Evolutionary conservation across 2,797 vertebrate species (phyloP), one percentile per base, ranked within the genome.

Genomic region (Sebastes nivosus): DNA sequence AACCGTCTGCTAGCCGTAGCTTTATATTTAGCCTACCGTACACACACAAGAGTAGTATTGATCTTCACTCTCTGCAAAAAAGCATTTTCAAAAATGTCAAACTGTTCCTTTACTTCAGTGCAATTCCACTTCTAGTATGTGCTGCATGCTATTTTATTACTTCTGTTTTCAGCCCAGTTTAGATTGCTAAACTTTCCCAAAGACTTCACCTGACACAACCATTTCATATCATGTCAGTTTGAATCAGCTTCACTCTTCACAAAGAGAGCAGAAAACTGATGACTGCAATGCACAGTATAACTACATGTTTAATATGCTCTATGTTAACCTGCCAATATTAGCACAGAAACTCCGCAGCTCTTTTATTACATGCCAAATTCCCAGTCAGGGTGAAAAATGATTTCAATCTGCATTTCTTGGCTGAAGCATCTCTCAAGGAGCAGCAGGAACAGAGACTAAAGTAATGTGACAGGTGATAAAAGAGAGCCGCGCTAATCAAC

Each of bases 401-500:
- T 65, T 86, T 77, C 77, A 86, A 86, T 89, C 77, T 76, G 55
- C 60, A 54, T 77, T 79, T 87, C 80, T 69, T 72, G 86, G 80
- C 76, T 69, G 63, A 36, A 36, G 72, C 69, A 30, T 66, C 74
- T 85, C 72, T 72, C 38, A 63, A 66, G 58, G 22, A 87, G 74
- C 71, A 67, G 46, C 18, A 42, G 42, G 67, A 86, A 54, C 69
- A 65, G 72, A 71, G 67, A 85, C 30, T 78, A 58, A 66, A 82
- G 50, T 72, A 84, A 84, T 69, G 70, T 78, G 90, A 88, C 81
- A 84, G 72, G 80, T 88, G 80, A 89, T 79, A 77, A 88, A 87
- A 83, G 70, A 79, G 75, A 81, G 68, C 65, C 4, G 18, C 13
- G 81, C 67, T 80, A 80, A 85, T 87, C 78, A 78, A 79, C 72